Evolutionary conservation across 2,797 vertebrate species (phyloP).

Genomic region (Setipinna tenuifilis): DNA sequence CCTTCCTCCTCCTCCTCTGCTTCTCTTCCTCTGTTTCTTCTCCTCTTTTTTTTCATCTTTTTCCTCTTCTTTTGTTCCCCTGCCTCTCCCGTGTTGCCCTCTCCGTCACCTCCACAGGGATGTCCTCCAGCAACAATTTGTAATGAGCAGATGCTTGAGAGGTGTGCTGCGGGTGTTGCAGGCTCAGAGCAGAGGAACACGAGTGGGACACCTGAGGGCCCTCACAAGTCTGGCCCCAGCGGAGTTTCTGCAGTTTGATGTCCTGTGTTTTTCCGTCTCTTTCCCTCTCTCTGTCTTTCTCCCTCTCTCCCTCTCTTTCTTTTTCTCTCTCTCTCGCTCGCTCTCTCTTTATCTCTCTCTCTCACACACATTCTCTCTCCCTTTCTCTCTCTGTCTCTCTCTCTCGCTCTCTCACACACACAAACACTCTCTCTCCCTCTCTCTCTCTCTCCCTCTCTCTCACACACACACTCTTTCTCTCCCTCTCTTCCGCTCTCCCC

Average conservation of each 20-base stretch:
- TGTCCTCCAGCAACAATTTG: conserved; percentile 63
- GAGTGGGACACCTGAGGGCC: too few relatives aligned
- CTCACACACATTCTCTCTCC: too few relatives aligned
- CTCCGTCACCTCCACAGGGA: conserved; percentile 35
- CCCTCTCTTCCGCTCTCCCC: background rate
- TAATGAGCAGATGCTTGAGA: conserved; percentile 66
- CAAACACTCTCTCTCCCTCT: too few relatives aligned
- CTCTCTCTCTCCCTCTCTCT: background rate
- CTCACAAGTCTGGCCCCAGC: too few relatives aligned
- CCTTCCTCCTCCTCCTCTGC: conserved; percentile 47
- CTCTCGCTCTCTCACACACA: background rate
- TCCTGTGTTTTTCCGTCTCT: too few relatives aligned
- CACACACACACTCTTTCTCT: background rate
- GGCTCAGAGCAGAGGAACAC: background rate
- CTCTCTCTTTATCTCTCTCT: background rate
- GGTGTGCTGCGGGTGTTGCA: conserved; percentile 31
- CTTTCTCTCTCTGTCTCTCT: too few relatives aligned
- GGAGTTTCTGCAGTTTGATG: too few relatives aligned
- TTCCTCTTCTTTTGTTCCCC: background rate
- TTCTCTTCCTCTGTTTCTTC: conserved; percentile 32
- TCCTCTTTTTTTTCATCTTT: conserved; percentile 32
- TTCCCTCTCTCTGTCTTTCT: too few relatives aligned
- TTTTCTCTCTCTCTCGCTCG: background rate
- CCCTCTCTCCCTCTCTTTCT: background rate
- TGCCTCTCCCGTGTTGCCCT: background rate